A percentile compares a stretch with the other conserved stretches of the same genome.
Evolutionary conservation across 2,113 vertebrate species (phyloP).

Genomic region (Oenanthe melanoleuca): DNA sequence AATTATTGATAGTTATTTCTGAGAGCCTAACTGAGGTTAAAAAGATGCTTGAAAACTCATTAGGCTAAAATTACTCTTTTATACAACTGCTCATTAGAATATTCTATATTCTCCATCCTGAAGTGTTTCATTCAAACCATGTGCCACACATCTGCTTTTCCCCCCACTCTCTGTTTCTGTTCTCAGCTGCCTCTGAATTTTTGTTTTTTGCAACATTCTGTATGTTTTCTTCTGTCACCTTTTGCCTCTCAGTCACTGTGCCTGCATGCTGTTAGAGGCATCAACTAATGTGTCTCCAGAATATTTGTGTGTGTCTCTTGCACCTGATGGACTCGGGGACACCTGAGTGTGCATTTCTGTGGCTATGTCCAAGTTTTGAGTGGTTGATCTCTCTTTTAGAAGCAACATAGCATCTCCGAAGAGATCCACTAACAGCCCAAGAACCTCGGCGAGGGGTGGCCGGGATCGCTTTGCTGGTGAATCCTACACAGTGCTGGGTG

Average conservation of each 20-base stretch:
- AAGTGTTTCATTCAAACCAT: not conserved
- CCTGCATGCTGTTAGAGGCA: not conserved
- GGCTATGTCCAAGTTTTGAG: not conserved
- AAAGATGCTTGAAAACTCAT: not conserved
- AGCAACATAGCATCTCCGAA: conserved; percentile 88
- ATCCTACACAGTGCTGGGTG: conserved; percentile 95
- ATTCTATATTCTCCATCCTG: not conserved
- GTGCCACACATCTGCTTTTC: not conserved
- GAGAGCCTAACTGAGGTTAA: not conserved
- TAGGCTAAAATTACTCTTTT: not conserved
- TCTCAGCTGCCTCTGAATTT: not conserved
- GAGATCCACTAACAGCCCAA: conserved; percentile 68
- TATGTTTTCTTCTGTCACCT: not conserved
- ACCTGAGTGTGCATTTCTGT: not conserved
- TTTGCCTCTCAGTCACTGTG: not conserved
- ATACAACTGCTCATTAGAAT: not conserved
- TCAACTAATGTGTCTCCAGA: not conserved
- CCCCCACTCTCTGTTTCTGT: accelerated
- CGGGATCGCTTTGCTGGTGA: conserved; percentile 92
- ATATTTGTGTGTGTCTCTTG: not conserved
- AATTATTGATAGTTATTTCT: not conserved
- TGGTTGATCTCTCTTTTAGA: conserved; percentile 68
- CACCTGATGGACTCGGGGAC: not conserved
- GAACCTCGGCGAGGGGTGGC: conserved; percentile 72
- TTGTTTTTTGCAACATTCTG: not conserved